Conservation (phyloP, 2,888 invertebrate genomes). For the Drosophila monieri region DNA sequence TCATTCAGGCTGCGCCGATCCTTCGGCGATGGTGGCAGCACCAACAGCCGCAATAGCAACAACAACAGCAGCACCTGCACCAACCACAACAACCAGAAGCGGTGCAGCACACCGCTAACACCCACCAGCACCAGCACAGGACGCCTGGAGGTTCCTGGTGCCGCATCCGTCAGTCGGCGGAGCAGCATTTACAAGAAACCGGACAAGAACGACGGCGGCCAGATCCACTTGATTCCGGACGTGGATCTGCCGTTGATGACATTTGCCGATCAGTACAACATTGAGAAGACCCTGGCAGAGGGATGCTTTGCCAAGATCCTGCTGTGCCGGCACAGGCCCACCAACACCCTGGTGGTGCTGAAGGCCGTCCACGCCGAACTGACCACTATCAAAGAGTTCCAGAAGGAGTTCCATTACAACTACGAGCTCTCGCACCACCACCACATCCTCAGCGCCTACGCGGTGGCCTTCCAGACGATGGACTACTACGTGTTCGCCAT, state of each 20-base stretch:
- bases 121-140: slow-evolving; percentile 77
- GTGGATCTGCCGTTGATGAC: slow-evolving; percentile 85
- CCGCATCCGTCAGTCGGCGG: slow-evolving; percentile 81
- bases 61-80: slow-evolving; percentile 82
- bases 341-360: slow-evolving; percentile 88
- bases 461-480: slow-evolving; percentile 86
- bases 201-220: slow-evolving; percentile 83
- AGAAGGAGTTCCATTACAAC: slow-evolving; percentile 90
- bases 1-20: slow-evolving; percentile 81
- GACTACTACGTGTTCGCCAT: slow-evolving; percentile 87
- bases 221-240: slow-evolving; percentile 85
- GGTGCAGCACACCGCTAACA: slow-evolving; percentile 79
- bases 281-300: slow-evolving; percentile 87
- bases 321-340: slow-evolving; percentile 86
- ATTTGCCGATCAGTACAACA: slow-evolving; percentile 87
- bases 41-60: slow-evolving; percentile 81
- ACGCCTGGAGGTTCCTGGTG: slow-evolving; percentile 74
- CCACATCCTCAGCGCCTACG: slow-evolving; percentile 90
- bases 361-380: slow-evolving; percentile 88
- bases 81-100: slow-evolving; percentile 74
- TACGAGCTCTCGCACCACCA: slow-evolving; percentile 91
- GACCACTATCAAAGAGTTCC: slow-evolving; percentile 87
- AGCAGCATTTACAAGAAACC: slow-evolving; percentile 83
- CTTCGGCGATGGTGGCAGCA: slow-evolving; percentile 81
- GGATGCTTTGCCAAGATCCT: slow-evolving; percentile 89